Evolutionary conservation across 2,888 invertebrate species (phyloP), one percentile per base, ranked within the genome.

Genomic region (Arge pagana): DNA sequence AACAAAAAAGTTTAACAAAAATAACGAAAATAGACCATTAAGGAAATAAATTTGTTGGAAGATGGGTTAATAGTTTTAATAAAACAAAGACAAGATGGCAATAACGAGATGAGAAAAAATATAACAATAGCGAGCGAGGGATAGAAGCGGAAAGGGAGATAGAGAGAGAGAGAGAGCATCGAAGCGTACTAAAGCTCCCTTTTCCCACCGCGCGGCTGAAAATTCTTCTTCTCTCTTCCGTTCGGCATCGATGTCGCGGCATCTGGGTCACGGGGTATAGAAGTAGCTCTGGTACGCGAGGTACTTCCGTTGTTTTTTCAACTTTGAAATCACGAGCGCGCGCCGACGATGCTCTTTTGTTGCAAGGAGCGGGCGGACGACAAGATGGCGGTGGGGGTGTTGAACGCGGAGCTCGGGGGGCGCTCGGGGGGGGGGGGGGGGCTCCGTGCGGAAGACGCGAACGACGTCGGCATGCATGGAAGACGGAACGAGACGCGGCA

Each of bases 331-430:
- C 21, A 19, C n/a, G 6, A 10, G 11, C 6, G 23, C 21, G 21
- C 7, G 23, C 13, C 18, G 6, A 1, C 5, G 19, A n/a, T n/a
- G n/a, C n/a, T n/a, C n/a, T n/a, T n/a, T n/a, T n/a, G n/a, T n/a
- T n/a, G n/a, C n/a, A n/a, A n/a, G n/a, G n/a, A n/a, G n/a, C n/a
- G n/a, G n/a, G n/a, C n/a, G n/a, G n/a, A n/a, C n/a, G 21, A 19
- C 30, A 45, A 45, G 7, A 45, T 45, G 45, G 45, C 45, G 45
- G 45, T 35, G 45, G 45, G 45, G 45, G 45, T 33, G 45, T 33
- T 45, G 11, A n/a, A 10, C 28, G 28, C 10, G 10, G 10, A 31
- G n/a, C n/a, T 63, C 59, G 62, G 59, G 61, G 61, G 61, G 60
- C 61, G 57, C 58, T 11, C 36, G 21, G 23, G 23, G 19, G 2